These are phyloP conservation scores for Trachelus iudaicus DNA, from an alignment of 2,888 invertebrate genomes.

Conservation along the genomic window DNA sequence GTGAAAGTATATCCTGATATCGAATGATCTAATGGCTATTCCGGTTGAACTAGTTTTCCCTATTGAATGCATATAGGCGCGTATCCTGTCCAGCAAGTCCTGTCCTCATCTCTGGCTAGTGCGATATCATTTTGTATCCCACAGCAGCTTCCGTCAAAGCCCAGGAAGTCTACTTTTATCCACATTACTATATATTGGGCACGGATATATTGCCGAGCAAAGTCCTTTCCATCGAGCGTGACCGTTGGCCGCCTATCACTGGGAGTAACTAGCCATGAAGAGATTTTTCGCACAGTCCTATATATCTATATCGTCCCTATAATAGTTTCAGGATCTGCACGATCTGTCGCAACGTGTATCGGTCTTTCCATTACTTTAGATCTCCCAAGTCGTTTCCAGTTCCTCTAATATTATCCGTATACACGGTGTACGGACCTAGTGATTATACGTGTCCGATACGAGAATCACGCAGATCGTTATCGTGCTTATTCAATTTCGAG, in stretches of 20 bases:
- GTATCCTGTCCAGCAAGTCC: background rate
- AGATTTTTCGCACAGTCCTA: slow-evolving; percentile 28
- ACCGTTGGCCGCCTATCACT: slow-evolving; percentile 57
- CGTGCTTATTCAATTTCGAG: no score
- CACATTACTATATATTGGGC: background rate
- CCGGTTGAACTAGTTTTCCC: background rate
- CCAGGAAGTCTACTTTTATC: background rate
- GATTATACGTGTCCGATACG: background rate
- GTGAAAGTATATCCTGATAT: slow-evolving; percentile 6
- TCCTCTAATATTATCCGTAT: background rate
- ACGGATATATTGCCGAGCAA: background rate
- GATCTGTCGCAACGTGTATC: slow-evolving; percentile 41
- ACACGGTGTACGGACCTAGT: no score
- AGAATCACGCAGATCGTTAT: no score
- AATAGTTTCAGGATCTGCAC: slow-evolving; percentile 37
- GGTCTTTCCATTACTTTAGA: background rate
- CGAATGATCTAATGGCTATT: background rate
- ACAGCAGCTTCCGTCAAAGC: background rate
- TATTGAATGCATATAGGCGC: background rate
- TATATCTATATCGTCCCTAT: background rate
- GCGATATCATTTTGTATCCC: background rate
- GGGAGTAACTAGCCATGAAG: slow-evolving; percentile 5
- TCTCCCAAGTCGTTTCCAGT: background rate
- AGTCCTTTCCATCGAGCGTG: slow-evolving; percentile 49
- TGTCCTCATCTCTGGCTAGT: background rate